A percentile compares a stretch with the other conserved stretches of the same genome.
phyloP scores from a whole-genome alignment of 2,888 invertebrate species.

The Dryobotodes eremita region DNA sequence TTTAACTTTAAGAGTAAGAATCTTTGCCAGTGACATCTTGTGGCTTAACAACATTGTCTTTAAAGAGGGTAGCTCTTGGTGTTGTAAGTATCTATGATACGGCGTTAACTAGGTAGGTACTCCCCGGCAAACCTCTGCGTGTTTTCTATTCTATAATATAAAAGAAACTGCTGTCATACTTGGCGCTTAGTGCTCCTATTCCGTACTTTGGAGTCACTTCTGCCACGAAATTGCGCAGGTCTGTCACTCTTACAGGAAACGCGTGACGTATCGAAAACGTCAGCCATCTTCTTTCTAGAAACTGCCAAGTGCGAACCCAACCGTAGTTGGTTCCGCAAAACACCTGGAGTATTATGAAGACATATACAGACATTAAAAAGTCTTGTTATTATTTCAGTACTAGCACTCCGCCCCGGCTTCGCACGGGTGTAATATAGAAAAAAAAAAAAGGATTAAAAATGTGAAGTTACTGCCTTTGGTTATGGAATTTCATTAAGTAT shows the following conservation, averaged over 20 bases:
- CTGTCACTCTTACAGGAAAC: conserved; percentile 80
- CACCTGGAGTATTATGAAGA: conserved; percentile 72
- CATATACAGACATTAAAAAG: background rate
- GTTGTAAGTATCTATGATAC: background rate
- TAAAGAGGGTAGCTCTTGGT: background rate
- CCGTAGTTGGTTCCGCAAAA: conserved; percentile 76
- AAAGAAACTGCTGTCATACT: conserved; percentile 57
- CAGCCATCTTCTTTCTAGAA: conserved; percentile 82
- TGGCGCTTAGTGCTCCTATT: conserved; percentile 71
- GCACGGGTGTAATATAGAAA: too few species aligned
- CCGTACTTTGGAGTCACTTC: conserved; percentile 75
- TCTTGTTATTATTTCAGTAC: background rate
- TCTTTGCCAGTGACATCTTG: background rate
- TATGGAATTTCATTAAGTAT: too few species aligned
- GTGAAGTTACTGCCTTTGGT: too few species aligned
- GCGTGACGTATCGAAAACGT: conserved; percentile 82
- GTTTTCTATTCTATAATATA: background rate
- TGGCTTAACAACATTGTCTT: background rate
- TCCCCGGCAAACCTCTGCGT: background rate
- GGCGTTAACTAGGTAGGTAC: background rate
- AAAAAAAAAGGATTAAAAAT: too few species aligned
- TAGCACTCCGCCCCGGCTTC: too few species aligned
- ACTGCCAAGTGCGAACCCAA: conserved; percentile 86
- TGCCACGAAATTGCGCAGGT: conserved; percentile 72
- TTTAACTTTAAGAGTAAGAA: background rate